Evolutionary conservation across 2,888 invertebrate genomes (phyloP).

Genomic region (Sussaba pulchella): DNA sequence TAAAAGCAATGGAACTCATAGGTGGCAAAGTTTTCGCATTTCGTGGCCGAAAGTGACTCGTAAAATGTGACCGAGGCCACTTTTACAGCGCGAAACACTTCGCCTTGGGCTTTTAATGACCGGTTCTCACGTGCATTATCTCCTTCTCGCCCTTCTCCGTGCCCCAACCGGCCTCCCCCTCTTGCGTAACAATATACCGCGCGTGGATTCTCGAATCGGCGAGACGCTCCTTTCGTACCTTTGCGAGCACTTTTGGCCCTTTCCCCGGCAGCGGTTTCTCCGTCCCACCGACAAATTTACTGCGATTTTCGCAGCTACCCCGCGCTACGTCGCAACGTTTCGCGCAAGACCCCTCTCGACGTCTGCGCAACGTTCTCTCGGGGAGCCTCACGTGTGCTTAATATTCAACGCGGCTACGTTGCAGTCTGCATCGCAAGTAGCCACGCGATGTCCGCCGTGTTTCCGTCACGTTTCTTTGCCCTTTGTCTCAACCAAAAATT

Average conservation of each 20-base stretch:
- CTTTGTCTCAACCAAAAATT: not conserved
- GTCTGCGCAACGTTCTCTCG: no score
- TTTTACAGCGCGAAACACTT: conserved; percentile 47
- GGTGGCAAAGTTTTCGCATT: conserved; percentile 20
- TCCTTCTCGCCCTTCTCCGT: not conserved
- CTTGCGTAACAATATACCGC: conserved; percentile 25
- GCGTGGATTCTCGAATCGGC: conserved; percentile 37
- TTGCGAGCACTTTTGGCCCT: conserved; percentile 19
- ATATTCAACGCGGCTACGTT: conserved; percentile 62
- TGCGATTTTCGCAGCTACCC: conserved; percentile 59
- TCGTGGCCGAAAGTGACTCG: conserved; percentile 30
- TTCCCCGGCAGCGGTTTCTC: conserved; percentile 22
- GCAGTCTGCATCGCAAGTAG: conserved; percentile 60
- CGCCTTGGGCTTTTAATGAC: conserved; percentile 59
- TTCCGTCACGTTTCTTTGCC: conserved; percentile 18
- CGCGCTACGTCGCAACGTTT: conserved; percentile 44
- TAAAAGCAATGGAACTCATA: not conserved
- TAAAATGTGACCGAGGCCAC: conserved; percentile 48
- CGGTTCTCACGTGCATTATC: conserved; percentile 54
- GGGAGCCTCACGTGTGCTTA: conserved; percentile 69
- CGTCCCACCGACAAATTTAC: conserved; percentile 55
- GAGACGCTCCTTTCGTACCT: conserved; percentile 31
- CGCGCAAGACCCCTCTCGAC: conserved; percentile 18
- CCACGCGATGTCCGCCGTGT: conserved; percentile 56
- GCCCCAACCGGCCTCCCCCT: not conserved